Evolutionary conservation across 1,140 invertebrate genomes (phyloP).

Genomic region (Ganaspis sp.): DNA sequence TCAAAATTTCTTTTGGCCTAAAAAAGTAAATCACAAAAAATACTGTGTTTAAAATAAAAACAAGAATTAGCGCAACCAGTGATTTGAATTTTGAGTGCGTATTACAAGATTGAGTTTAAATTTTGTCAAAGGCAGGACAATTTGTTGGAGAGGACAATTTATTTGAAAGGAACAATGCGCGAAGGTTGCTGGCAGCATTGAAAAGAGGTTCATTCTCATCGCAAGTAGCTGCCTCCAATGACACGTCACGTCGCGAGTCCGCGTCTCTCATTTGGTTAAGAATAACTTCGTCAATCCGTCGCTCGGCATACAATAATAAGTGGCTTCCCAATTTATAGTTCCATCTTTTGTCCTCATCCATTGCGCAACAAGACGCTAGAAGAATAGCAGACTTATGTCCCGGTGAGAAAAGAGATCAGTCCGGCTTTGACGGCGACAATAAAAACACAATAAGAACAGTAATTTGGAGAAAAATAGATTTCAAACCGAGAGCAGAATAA

Average conservation of each 20-base stretch:
- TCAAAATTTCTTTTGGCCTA: no score
- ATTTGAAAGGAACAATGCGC: constrained; percentile 37
- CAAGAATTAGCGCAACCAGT: no score
- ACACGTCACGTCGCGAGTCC: constrained; percentile 51
- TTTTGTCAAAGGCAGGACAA: no score
- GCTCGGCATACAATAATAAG: constrained; percentile 57
- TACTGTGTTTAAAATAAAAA: no score
- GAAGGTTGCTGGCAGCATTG: neutral
- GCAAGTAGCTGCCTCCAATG: constrained; percentile 39
- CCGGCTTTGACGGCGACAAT: neutral
- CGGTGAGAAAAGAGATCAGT: constrained; percentile 11
- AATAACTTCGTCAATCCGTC: constrained; percentile 65
- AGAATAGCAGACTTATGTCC: neutral
- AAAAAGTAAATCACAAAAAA: no score
- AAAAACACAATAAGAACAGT: neutral
- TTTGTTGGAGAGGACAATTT: constrained; percentile 40
- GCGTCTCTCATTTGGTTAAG: constrained; percentile 65
- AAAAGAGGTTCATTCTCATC: constrained; percentile 33
- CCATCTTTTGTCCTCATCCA: constrained; percentile 49
- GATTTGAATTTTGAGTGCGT: no score
- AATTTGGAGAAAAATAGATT: constrained; percentile 5
- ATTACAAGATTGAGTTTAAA: no score
- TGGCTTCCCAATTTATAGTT: constrained; percentile 57
- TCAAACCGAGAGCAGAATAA: neutral
- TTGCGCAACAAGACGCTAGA: constrained; percentile 38